Evolutionary conservation across 2,113 vertebrate genomes (phyloP), one percentile per base, ranked within the genome.

Genomic region (Ardeotis arabs): DNA sequence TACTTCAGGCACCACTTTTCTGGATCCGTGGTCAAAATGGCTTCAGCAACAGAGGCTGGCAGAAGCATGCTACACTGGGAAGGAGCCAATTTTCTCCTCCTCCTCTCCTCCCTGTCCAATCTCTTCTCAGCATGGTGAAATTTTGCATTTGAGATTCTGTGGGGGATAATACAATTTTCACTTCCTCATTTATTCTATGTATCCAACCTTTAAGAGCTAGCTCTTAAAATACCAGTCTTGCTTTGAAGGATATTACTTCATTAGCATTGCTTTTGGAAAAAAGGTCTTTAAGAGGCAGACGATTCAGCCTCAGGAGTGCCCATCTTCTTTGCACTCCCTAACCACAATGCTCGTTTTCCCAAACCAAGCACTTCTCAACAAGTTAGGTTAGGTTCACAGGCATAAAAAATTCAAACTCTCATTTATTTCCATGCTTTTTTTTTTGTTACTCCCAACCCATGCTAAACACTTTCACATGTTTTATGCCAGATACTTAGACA

Each of bases 161-260:
- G 85, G 76, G 79, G 85, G 90, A 92, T 84, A 92, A 91, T 78
- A 92, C 56, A 64, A 63, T 90, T 95, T 96, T 96, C 7, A 47
- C 60, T 95, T 95, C 93, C 83, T 94, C 82, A 74, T 94, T 95
- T 96, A 92, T 94, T 92, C 62, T 81, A 84, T 53, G 76, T 50
- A 94, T 93, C 90, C 88, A 90, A 68, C 60, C 35, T 88, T 81
- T 89, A 89, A 93, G 92, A 93, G 70, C 33, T 55, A 84, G 82
- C 90, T 93, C 79, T 96, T 81, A 87, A 84, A 94, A 89, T 50
- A 90, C 76, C 80, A 84, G 83, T 76, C 77, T 76, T 88, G 81
- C 95, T 97, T 95, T 93, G 90, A 96, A 95, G 80, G 83, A 79
- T 87, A 84, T 79, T 75, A 91, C 86, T 95, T 91, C 81, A 95